Evolutionary conservation across 2,888 invertebrate genomes (phyloP).

Genomic region (Cordilura impudica): DNA sequence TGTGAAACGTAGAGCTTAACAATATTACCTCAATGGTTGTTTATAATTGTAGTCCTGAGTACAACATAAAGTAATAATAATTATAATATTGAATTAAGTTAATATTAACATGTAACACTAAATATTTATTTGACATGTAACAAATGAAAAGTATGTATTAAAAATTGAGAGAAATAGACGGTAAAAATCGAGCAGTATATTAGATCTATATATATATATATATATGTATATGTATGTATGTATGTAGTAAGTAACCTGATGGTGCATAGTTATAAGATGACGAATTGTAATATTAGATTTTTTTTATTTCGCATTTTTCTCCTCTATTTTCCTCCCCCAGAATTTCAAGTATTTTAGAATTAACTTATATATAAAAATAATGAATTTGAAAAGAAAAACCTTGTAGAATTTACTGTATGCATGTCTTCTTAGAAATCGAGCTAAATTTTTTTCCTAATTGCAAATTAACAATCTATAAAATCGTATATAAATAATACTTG

Average conservation of each 20-base stretch:
- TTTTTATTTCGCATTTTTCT: conserved; percentile 27
- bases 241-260: conserved; percentile 15
- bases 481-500: conserved; percentile 46
- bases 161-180: conserved; percentile 46
- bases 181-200: conserved; percentile 39
- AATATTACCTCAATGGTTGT: conserved; percentile 63
- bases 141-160: conserved; percentile 11
- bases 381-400: conserved; percentile 38
- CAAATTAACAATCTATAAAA: conserved; percentile 56
- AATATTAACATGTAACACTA: conserved; percentile 39
- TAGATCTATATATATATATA: conserved; percentile 2
- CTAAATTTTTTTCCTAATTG: conserved; percentile 58
- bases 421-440: conserved; percentile 60
- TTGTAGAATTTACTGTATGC: conserved; percentile 58
- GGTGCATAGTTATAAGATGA: conserved; percentile 28
- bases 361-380: conserved; percentile 27
- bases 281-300: neutral
- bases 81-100: conserved; percentile 43
- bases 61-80: conserved; percentile 57
- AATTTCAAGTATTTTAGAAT: conserved; percentile 22
- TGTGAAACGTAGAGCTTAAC: conserved; percentile 63
- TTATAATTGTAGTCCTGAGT: conserved; percentile 63
- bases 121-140: conserved; percentile 27
- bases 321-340: neutral
- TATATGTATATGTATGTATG: neutral